Evolutionary conservation across 2,888 invertebrate genomes (phyloP), one percentile per base, ranked within the genome.

Genomic region (Nyleta sp.): DNA sequence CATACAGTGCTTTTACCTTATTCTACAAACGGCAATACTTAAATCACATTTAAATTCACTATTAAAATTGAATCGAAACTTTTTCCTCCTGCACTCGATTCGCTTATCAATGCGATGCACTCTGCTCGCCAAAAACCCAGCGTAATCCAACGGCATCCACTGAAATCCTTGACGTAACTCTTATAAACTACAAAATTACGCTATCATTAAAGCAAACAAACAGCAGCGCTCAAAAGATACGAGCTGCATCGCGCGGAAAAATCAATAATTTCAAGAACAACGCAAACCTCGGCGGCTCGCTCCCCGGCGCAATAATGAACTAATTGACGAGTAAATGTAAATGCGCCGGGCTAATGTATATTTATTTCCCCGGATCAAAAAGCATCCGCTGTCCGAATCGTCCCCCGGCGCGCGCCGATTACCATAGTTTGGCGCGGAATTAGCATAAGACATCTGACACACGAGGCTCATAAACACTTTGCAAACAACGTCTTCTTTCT

Each of bases 391-490:
- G 64, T 59, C 70, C 70, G 57, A 38, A 31, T 55, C 18, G 57
- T 28, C 28, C 64, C 52, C 73, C 55, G 28, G 10, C 18, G 35
- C 18, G 22, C 42, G 31, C 28, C 13, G 76, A 70, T 76, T 76
- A 70, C 64, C 76, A 70, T 76, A 76, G 53, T 76, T 70, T 44
- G 65, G 52, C 35, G 28, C 35, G 40, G 15, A 33, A 76, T 76
- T 76, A 76, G 57, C 77, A 67, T 77, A 67, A 77, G 55, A 67
- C 68, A 67, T 65, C 60, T 50, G 67, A 60, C 71, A 71, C 77
- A 71, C 60, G 57, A 53, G 65, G 48, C 77, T 77, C 71, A 77
- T 77, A 77, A 71, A 77, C 77, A 77, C 71, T 67, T 60, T 44
- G 60, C 71, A 68, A 78, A 73, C 72, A 80, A 53, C 46, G 62